Percentiles rank a stretch among this genome's conserved stretches.
Conservation (phyloP, 2,888 invertebrate species). For the Drosophila silvestris region DNA sequence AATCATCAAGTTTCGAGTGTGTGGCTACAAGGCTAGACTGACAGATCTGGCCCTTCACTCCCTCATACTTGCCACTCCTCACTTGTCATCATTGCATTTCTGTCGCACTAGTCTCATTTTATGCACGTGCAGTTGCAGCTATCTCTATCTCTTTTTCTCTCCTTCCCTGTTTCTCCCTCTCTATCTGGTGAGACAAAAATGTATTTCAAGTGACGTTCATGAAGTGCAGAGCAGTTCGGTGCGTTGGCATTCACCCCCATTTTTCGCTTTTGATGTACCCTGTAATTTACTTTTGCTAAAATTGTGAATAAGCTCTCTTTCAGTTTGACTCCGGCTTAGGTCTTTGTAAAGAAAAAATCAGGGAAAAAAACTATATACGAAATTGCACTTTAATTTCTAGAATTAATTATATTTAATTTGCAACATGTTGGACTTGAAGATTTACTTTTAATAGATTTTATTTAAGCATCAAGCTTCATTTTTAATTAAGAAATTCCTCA, state of each 20-base stretch:
- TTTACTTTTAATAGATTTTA: background rate
- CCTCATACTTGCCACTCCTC: background rate
- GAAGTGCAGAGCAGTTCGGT: constrained; percentile 65
- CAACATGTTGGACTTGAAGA: background rate
- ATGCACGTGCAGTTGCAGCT: constrained; percentile 58
- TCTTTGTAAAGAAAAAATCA: background rate
- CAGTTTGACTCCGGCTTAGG: accelerated
- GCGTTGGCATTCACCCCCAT: constrained; percentile 47
- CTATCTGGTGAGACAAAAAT: constrained; percentile 43
- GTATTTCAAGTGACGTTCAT: constrained; percentile 78
- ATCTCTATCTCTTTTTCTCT: background rate
- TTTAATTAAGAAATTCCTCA: constrained; percentile 5
- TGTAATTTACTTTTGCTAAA: background rate
- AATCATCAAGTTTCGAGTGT: constrained; percentile 73
- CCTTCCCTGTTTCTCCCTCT: background rate
- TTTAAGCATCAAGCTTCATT: background rate
- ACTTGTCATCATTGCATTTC: constrained; percentile 26
- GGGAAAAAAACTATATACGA: too few relatives aligned
- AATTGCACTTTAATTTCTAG: background rate
- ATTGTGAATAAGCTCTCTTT: background rate
- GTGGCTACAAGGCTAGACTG: constrained; percentile 61
- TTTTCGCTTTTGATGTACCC: constrained; percentile 37
- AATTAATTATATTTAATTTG: background rate
- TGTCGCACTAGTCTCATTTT: constrained; percentile 40
- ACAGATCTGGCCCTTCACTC: constrained; percentile 2